Evolutionary conservation across 2,113 vertebrate species (phyloP).

Genomic region (Bucco capensis): DNA sequence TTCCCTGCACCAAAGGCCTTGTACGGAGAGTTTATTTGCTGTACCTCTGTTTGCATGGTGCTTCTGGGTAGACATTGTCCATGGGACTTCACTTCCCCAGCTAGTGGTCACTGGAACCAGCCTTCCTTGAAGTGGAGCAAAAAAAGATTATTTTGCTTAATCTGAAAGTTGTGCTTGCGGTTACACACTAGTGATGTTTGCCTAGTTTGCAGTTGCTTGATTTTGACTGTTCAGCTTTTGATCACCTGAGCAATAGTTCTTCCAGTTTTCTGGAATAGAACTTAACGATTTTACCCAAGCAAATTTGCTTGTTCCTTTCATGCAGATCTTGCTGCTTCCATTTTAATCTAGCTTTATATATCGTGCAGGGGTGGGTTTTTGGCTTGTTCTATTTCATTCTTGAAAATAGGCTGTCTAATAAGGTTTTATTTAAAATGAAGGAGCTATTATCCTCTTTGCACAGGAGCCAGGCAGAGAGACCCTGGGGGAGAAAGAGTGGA

Average conservation of each 20-base stretch:
- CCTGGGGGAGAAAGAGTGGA: background rate
- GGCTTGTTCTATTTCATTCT: background rate
- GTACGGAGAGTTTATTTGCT: background rate
- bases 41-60: fast-evolving
- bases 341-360: background rate
- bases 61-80: too few species aligned
- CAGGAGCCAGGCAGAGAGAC: background rate
- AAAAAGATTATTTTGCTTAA: background rate
- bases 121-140: background rate
- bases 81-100: background rate
- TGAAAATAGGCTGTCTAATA: background rate
- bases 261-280: background rate
- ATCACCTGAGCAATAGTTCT: too few species aligned
- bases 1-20: background rate
- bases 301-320: background rate
- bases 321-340: background rate
- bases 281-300: background rate
- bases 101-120: fast-evolving
- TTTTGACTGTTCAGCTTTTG: background rate
- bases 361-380: background rate
- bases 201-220: background rate
- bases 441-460: background rate
- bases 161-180: background rate
- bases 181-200: background rate
- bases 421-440: background rate